Conservation (phyloP, 1,140 invertebrate genomes). For the Ostrea edulis region DNA sequence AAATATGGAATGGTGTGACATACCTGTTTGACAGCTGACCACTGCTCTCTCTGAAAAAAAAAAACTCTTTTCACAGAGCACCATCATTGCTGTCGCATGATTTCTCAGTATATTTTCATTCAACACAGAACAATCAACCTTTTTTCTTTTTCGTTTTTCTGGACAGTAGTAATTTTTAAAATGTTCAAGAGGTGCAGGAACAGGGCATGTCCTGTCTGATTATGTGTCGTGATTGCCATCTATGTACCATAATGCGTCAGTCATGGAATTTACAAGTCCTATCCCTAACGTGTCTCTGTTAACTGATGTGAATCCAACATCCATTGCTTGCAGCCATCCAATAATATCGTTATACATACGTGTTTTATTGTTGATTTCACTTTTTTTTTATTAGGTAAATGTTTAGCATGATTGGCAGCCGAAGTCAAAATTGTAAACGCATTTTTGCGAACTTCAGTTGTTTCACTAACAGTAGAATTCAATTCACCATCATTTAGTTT, state of each 20-base stretch:
- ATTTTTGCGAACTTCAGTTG: background rate
- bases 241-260: constrained; percentile 9
- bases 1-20: background rate
- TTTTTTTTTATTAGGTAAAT: background rate
- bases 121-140: background rate
- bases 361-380: constrained; percentile 11
- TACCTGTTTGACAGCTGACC: background rate
- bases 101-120: background rate
- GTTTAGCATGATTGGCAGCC: too few species aligned
- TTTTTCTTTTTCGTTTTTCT: too few species aligned
- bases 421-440: constrained; percentile 24
- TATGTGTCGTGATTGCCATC: constrained; percentile 7
- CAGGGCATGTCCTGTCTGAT: background rate
- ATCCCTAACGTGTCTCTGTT: background rate
- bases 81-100: background rate
- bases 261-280: constrained; percentile 12
- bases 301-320: background rate
- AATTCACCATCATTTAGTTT: too few species aligned
- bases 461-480: too few species aligned
- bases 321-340: too few species aligned
- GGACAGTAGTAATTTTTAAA: background rate
- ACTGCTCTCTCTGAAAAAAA: background rate
- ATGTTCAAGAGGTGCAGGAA: background rate
- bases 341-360: constrained; percentile 39
- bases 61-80: background rate